Percentiles rank a stretch among this genome's conserved stretches.
Evolutionary conservation across 2,888 invertebrate species (phyloP).

Genomic region (Terebella lapidaria): DNA sequence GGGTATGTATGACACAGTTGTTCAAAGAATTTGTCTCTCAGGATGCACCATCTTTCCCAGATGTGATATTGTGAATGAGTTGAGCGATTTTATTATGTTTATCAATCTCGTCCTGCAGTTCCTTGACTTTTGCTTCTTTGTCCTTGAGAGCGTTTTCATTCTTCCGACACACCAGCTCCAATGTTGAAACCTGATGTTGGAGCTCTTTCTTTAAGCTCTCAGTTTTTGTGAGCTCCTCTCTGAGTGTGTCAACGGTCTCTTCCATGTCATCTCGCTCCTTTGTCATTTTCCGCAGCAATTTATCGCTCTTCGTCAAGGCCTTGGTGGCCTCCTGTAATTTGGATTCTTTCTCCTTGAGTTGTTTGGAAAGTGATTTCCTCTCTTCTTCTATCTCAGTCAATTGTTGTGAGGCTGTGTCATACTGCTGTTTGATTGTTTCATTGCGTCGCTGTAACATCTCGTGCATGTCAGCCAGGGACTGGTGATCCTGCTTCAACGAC

Average conservation of each 20-base stretch:
- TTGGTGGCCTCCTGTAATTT: constrained; percentile 2
- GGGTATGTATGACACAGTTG: too few relatives aligned
- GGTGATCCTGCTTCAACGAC: constrained; percentile 40
- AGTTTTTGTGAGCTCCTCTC: not conserved
- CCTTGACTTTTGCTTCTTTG: not conserved
- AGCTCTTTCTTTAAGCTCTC: not conserved
- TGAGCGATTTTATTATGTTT: not conserved
- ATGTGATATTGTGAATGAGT: not conserved
- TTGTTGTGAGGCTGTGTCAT: constrained; percentile 38
- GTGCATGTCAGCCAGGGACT: constrained; percentile 44
- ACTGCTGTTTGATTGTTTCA: constrained; percentile 46
- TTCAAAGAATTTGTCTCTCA: not conserved
- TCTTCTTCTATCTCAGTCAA: constrained; percentile 39
- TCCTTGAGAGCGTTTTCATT: not conserved
- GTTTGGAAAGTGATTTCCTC: constrained; percentile 33
- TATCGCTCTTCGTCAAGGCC: not conserved
- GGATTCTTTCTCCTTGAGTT: constrained; percentile 39
- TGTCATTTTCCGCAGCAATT: not conserved
- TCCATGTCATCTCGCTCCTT: not conserved
- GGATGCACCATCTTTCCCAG: not conserved
- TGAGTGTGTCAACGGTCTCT: not conserved
- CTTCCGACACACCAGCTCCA: not conserved
- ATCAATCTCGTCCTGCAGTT: not conserved
- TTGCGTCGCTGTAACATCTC: constrained; percentile 46
- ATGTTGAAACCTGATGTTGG: not conserved